Evolutionary conservation across 1,140 invertebrate genomes (phyloP).

Genomic region (Bombus fervidus): DNA sequence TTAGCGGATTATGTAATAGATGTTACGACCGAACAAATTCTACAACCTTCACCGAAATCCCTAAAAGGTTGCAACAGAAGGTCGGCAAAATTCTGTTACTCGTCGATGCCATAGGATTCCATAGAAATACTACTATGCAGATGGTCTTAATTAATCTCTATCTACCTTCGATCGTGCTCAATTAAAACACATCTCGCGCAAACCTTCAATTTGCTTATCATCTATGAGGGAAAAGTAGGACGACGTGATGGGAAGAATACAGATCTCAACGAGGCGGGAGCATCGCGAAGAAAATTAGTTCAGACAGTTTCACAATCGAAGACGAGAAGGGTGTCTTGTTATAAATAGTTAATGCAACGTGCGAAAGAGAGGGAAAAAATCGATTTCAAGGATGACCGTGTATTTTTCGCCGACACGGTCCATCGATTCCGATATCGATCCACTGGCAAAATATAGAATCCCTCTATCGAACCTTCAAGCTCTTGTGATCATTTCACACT

Average conservation of each 20-base stretch:
- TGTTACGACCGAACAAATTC: too few relatives aligned
- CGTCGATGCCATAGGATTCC: not conserved
- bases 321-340: constrained; percentile 25
- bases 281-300: constrained; percentile 21
- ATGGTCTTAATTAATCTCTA: not conserved
- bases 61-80: not conserved
- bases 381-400: constrained; percentile 30
- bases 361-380: constrained; percentile 6
- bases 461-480: not conserved
- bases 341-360: constrained; percentile 43
- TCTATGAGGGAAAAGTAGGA: not conserved
- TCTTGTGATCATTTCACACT: not conserved
- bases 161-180: too few relatives aligned
- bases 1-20: not conserved
- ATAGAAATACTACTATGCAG: not conserved
- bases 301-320: constrained; percentile 10
- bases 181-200: not conserved
- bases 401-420: constrained; percentile 3
- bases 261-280: not conserved
- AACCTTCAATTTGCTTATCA: constrained; percentile 23
- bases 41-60: not conserved
- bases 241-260: not conserved
- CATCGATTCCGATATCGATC: constrained; percentile 7
- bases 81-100: not conserved
- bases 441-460: not conserved